These are phyloP conservation scores for Beris morrisii DNA, from an alignment of 2,888 invertebrate genomes.

Conservation along the genomic window DNA sequence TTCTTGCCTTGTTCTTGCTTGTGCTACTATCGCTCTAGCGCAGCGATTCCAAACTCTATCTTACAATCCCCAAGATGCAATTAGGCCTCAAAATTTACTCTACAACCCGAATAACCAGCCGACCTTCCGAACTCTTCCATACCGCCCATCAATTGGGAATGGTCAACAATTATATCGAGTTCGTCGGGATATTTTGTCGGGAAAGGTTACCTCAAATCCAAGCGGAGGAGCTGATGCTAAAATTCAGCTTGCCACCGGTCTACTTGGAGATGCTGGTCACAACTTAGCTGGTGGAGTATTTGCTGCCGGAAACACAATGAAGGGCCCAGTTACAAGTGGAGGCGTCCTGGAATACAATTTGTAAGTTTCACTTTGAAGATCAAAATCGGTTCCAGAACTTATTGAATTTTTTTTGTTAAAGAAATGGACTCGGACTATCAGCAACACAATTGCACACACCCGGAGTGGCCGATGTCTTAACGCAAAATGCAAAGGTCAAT, in stretches of 20 bases:
- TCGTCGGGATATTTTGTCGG: conserved; percentile 11
- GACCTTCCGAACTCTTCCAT: not conserved
- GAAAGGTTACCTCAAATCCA: conserved; percentile 42
- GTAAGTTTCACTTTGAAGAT: conserved; percentile 41
- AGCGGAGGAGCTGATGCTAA: conserved; percentile 43
- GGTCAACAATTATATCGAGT: not conserved
- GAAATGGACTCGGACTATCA: conserved; percentile 46
- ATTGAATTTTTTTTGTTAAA: conserved; percentile 31
- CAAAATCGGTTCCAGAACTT: not conserved
- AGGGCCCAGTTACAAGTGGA: conserved; percentile 46
- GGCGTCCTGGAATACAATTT: conserved; percentile 45
- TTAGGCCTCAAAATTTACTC: not conserved
- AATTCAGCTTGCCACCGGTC: conserved; percentile 38
- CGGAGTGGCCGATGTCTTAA: conserved; percentile 41
- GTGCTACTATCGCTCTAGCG: conserved; percentile 2
- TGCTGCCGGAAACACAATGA: conserved; percentile 43
- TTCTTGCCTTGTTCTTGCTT: conserved; percentile 1
- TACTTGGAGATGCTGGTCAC: conserved; percentile 41
- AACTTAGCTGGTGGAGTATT: conserved; percentile 46
- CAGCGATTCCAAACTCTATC: conserved; percentile 1
- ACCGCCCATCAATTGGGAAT: not conserved
- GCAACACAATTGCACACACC: conserved; percentile 45
- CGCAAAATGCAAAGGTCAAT: conserved; percentile 36
- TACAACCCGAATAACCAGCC: conserved; percentile 4
- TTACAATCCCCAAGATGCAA: not conserved